A percentile compares a stretch with the other conserved stretches of the same genome.
These are phyloP conservation scores for Drosophila neocordata DNA, from an alignment of 1,140 invertebrate species.

Conservation along the genomic window DNA sequence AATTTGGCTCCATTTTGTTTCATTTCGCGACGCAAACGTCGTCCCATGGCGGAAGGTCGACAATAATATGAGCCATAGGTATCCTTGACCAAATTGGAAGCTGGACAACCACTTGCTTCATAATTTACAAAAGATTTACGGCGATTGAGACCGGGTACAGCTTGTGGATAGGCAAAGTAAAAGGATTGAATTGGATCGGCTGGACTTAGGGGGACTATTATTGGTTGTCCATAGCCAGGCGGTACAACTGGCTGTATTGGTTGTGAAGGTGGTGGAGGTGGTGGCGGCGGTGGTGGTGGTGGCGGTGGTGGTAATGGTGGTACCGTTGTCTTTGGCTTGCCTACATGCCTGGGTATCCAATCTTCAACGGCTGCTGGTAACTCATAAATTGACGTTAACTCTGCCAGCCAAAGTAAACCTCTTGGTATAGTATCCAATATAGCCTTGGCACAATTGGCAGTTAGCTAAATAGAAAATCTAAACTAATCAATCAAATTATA, in stretches of 20 bases:
- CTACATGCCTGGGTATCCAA: conserved; percentile 52
- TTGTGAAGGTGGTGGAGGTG: conserved; percentile 11
- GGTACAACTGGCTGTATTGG: conserved; percentile 3
- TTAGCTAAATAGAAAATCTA: conserved; percentile 30
- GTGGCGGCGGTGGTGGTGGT: conserved; percentile 22
- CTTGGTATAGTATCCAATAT: conserved; percentile 51
- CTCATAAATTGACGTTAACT: conserved; percentile 49
- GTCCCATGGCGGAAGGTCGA: conserved; percentile 27
- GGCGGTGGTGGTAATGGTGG: conserved; percentile 29
- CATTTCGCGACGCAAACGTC: conserved; percentile 46
- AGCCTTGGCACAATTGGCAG: conserved; percentile 57
- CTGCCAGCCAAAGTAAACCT: conserved; percentile 39
- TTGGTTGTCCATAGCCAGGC: conserved; percentile 19
- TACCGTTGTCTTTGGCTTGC: conserved; percentile 33
- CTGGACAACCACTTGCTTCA: conserved; percentile 51
- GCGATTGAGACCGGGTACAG: conserved; percentile 28
- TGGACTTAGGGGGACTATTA: conserved; percentile 56
- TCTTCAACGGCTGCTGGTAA: conserved; percentile 59
- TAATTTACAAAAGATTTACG: conserved; percentile 50
- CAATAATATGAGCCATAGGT: conserved; percentile 62
- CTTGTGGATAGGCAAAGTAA: conserved; percentile 56
- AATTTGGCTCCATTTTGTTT: conserved; percentile 36
- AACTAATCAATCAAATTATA: not conserved
- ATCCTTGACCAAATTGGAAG: conserved; percentile 56
- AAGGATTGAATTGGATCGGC: conserved; percentile 62